Evolutionary conservation across 2,888 invertebrate genomes (phyloP), one percentile per base, ranked within the genome.

Genomic region (Agapostemon virescens): DNA sequence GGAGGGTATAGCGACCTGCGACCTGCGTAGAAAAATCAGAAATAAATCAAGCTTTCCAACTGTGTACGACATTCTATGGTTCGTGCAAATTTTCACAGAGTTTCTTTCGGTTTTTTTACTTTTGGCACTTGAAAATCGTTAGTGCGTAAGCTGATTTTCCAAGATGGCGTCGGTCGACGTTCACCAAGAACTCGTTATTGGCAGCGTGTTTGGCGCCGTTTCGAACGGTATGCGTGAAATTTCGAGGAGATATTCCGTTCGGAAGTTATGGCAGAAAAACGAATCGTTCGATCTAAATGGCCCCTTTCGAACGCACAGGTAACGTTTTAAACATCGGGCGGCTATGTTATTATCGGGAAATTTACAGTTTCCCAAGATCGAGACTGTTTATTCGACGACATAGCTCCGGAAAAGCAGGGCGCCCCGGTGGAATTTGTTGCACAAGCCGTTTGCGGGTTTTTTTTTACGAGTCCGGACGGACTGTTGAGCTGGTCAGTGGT

Each of bases 401-500:
- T n/a, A n/a, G n/a, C 7, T 49, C n/a, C 1, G 40, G 49, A 11
- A 4, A 49, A 49, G 49, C 49, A 49, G n/a, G 49, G 49, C 11
- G 11, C 49, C 4, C 1, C n/a, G 49, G 6, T 2, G 26, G 55
- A 55, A 55, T 55, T 26, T 17, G 26, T 55, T 55, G 55, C 23
- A 26, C 55, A 55, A 55, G 26, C 23, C 23, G 23, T 15, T 55
- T 2, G 26, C 55, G 26, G n/a, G n/a, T n/a, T n/a, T n/a, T n/a
- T 15, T 55, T 15, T 15, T 26, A 55, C 55, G 23, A 26, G 55
- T 55, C 52, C 52, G 55, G 4, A 23, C n/a, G 23, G 15, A 26
- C 26, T 55, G 55, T 55, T 55, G 55, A 55, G 55, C 55, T 26
- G 55, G 55, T 55, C 55, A 55, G 55, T 55, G 55, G 55, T 26